These are phyloP conservation scores for Halcyon chelicuti DNA, from an alignment of 2,797 vertebrate genomes.

Conservation along the genomic window DNA sequence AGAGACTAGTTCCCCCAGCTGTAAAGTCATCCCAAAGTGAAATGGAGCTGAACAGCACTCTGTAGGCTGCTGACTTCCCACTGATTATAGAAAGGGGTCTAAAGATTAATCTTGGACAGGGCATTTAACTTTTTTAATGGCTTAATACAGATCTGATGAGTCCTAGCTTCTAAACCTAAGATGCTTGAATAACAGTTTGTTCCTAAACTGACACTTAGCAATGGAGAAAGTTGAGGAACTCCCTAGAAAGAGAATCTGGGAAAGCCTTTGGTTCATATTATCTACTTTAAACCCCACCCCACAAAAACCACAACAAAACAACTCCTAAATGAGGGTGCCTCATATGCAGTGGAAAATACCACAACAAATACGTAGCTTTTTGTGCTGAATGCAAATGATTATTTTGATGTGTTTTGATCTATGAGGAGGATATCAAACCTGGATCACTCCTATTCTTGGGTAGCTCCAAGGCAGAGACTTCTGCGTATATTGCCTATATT, in stretches of 20 bases:
- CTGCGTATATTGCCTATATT: not conserved
- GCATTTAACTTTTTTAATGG: not conserved
- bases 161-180: not conserved
- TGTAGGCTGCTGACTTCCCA: not conserved
- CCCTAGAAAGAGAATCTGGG: not conserved
- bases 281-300: rapidly evolving
- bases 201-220: not conserved
- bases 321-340: rapidly evolving
- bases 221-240: not conserved
- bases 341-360: not conserved
- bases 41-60: not conserved
- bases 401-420: not conserved
- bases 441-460: not conserved
- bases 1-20: not conserved
- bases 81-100: not conserved
- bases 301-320: rapidly evolving
- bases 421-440: not conserved
- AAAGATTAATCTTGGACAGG: not conserved
- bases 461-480: not conserved
- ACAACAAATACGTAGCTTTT: not conserved
- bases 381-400: not conserved
- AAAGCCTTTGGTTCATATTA: not conserved
- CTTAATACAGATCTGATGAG: not conserved
- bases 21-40: not conserved
- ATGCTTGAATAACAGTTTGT: not conserved